A percentile compares a stretch with the other conserved stretches of the same genome.
These are phyloP conservation scores for Heterotilapia buettikoferi DNA, from an alignment of 2,113 vertebrate genomes.

Conservation along the genomic window DNA sequence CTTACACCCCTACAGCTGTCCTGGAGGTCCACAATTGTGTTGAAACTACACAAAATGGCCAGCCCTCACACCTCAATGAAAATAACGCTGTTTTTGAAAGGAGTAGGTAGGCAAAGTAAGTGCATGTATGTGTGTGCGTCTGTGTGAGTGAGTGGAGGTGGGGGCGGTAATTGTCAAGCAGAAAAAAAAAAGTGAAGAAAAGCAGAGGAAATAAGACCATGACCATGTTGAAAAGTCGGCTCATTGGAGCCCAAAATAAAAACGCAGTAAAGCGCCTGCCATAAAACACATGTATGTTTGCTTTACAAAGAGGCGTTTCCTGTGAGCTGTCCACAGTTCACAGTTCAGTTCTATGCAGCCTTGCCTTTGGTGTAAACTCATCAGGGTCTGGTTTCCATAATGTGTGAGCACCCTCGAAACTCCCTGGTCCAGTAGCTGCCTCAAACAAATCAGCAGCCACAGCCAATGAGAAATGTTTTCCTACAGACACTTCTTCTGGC, in stretches of 20 bases:
- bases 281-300: slow-evolving; percentile 69
- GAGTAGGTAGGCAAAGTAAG: background rate
- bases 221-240: slow-evolving; percentile 61
- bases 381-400: slow-evolving; percentile 61
- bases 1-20: slow-evolving; percentile 27
- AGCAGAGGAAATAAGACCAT: slow-evolving; percentile 55
- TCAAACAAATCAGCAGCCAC: background rate
- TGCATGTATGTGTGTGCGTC: background rate
- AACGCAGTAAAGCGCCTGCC: slow-evolving; percentile 49
- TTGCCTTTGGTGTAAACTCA: slow-evolving; percentile 36
- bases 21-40: slow-evolving; percentile 25
- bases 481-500: background rate
- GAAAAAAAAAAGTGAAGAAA: slow-evolving; percentile 36
- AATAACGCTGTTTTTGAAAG: slow-evolving; percentile 43
- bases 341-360: slow-evolving; percentile 21
- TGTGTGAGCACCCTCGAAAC: slow-evolving; percentile 15
- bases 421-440: background rate
- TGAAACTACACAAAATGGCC: slow-evolving; percentile 34
- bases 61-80: slow-evolving; percentile 8
- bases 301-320: slow-evolving; percentile 70
- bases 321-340: slow-evolving; percentile 66
- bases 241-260: slow-evolving; percentile 56
- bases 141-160: background rate
- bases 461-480: background rate
- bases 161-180: background rate